Conservation (phyloP, 2,888 invertebrate species). For the Hydriomena furcata region DNA sequence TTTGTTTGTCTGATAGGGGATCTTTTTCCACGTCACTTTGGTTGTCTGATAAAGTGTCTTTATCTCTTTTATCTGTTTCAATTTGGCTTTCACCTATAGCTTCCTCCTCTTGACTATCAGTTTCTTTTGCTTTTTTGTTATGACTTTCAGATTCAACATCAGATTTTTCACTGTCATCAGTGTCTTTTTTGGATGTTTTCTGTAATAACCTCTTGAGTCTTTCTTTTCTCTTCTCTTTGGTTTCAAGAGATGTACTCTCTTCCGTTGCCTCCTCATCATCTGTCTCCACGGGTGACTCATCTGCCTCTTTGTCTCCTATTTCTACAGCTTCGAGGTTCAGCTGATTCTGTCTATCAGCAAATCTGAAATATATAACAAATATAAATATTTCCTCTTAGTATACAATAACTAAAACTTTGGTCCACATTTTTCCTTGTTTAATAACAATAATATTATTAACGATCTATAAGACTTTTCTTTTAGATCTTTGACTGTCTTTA, state of each 20-base stretch:
- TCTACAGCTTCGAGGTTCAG: conserved; percentile 68
- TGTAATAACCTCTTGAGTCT: conserved; percentile 60
- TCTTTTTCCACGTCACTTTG: conserved; percentile 1
- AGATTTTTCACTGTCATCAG: conserved; percentile 36
- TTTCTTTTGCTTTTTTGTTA: conserved; percentile 19
- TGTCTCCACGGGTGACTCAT: conserved; percentile 71
- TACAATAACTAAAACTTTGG: too few species aligned
- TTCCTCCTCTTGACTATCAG: conserved; percentile 1
- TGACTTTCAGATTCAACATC: conserved; percentile 14
- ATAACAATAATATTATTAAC: too few species aligned
- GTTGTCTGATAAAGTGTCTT: background rate
- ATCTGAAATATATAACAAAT: conserved; percentile 51
- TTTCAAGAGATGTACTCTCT: conserved; percentile 49
- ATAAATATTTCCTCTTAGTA: too few species aligned
- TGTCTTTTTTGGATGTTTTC: conserved; percentile 55
- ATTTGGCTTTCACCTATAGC: background rate
- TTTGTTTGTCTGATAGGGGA: background rate
- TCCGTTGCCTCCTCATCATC: conserved; percentile 64
- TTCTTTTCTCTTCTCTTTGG: conserved; percentile 65
- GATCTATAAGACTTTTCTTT: too few species aligned
- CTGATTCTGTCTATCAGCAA: conserved; percentile 69
- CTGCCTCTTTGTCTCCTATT: conserved; percentile 75
- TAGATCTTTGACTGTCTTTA: too few species aligned
- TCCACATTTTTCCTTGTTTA: too few species aligned
- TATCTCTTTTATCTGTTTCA: conserved; percentile 11